Evolutionary conservation across 2,888 invertebrate genomes (phyloP).

Genomic region (Eupithecia exiguata): DNA sequence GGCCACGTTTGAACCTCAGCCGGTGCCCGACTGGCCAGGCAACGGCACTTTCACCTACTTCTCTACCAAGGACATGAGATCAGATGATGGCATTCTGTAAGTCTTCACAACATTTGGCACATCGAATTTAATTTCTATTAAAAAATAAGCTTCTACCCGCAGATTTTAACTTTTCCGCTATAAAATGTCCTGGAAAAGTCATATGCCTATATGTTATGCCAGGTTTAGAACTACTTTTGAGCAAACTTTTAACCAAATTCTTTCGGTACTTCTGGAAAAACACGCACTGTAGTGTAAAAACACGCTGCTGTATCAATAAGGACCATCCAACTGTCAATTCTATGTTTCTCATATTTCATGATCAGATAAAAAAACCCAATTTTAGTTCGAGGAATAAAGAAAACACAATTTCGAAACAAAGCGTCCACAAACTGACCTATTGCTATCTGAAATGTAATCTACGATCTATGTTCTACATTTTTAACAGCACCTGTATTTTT

Average conservation of each 20-base stretch:
- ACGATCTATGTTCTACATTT: background rate
- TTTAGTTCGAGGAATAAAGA: background rate
- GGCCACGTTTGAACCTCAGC: conserved; percentile 88
- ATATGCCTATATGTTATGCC: background rate
- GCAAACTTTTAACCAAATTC: background rate
- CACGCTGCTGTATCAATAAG: background rate
- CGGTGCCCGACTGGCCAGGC: conserved; percentile 94
- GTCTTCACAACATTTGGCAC: conserved; percentile 35
- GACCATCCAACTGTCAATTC: background rate
- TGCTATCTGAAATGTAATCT: conserved; percentile 9
- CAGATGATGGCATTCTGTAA: conserved; percentile 89
- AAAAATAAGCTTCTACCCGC: background rate
- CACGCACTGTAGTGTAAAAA: no score
- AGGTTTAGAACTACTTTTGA: background rate
- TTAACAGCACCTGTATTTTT: background rate
- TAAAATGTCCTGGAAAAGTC: background rate
- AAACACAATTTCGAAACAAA: background rate
- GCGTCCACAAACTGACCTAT: background rate
- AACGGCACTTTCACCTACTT: conserved; percentile 95
- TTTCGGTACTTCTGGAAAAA: background rate
- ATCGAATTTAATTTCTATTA: background rate
- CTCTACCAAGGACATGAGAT: conserved; percentile 94
- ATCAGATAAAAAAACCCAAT: background rate
- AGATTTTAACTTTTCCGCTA: background rate
- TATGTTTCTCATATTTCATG: background rate